Percentiles rank a stretch among this genome's conserved stretches.
These are phyloP conservation scores for Dicrostonyx torquatus DNA, from an alignment of 2,797 vertebrate species.

Conservation along the genomic window DNA sequence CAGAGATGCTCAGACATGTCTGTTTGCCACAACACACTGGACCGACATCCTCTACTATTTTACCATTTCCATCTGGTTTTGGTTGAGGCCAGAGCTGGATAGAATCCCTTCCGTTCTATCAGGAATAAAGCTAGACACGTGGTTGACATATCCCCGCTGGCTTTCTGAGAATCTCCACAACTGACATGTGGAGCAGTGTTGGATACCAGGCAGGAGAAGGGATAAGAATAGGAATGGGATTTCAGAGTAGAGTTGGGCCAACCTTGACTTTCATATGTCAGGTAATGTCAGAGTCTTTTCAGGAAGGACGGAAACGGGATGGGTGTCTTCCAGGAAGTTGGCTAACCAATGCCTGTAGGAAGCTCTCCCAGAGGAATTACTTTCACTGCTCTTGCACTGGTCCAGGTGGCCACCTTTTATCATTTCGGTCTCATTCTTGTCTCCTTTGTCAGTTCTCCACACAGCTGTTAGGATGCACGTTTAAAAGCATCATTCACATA, in stretches of 20 bases:
- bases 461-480: neutral
- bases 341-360: neutral
- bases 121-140: neutral
- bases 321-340: neutral
- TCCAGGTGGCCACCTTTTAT: neutral
- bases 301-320: neutral
- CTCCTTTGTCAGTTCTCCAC: neutral
- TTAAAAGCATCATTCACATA: constrained; percentile 27
- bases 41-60: neutral
- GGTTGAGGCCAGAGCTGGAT: neutral
- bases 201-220: neutral
- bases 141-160: neutral
- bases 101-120: neutral
- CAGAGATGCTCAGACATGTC: neutral
- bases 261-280: neutral
- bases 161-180: constrained; percentile 20
- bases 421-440: neutral
- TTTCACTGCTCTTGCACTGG: neutral
- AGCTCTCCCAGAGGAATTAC: neutral
- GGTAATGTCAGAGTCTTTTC: neutral
- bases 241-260: neutral
- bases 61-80: neutral
- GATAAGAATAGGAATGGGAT: neutral
- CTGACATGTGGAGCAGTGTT: neutral
- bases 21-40: neutral